Evolutionary conservation across 2,888 invertebrate genomes (phyloP).

Genomic region (Allolobophora icterica): DNA sequence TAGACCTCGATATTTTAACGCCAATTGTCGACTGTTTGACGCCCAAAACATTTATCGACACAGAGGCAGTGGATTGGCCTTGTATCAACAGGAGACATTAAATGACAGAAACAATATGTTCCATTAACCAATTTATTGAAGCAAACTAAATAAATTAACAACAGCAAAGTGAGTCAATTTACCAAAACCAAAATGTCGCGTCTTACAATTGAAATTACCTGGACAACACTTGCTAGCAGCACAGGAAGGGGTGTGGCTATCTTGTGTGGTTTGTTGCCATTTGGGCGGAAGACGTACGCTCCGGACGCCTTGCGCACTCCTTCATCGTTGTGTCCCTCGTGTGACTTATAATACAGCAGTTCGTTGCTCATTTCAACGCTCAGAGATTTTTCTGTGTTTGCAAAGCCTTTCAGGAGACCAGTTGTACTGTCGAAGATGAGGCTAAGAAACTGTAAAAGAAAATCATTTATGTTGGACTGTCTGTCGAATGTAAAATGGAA

Average conservation of each 20-base stretch:
- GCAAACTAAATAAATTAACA: too few species aligned
- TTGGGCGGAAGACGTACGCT: slow-evolving; percentile 79
- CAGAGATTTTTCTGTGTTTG: slow-evolving; percentile 55
- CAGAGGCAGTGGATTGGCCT: slow-evolving; percentile 71
- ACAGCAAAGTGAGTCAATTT: too few species aligned
- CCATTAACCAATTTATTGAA: too few species aligned
- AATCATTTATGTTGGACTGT: too few species aligned
- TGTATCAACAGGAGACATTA: too few species aligned
- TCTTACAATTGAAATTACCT: too few species aligned
- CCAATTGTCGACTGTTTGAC: neutral
- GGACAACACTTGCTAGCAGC: neutral
- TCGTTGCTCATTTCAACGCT: slow-evolving; percentile 57
- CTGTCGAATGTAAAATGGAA: too few species aligned
- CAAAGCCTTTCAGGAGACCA: slow-evolving; percentile 70
- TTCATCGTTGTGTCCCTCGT: neutral
- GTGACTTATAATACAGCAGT: slow-evolving; percentile 44
- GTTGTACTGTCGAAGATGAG: slow-evolving; percentile 70
- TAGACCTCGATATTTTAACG: neutral
- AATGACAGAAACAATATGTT: too few species aligned
- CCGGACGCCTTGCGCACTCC: slow-evolving; percentile 73
- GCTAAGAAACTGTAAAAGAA: slow-evolving; percentile 38
- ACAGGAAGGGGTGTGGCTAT: neutral
- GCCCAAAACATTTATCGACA: slow-evolving; percentile 54
- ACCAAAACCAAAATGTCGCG: too few species aligned
- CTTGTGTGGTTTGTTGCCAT: slow-evolving; percentile 38